Base-by-base conservation (phyloP, 2,797 vertebrate genomes). In the Coregonus sp. region DNA sequence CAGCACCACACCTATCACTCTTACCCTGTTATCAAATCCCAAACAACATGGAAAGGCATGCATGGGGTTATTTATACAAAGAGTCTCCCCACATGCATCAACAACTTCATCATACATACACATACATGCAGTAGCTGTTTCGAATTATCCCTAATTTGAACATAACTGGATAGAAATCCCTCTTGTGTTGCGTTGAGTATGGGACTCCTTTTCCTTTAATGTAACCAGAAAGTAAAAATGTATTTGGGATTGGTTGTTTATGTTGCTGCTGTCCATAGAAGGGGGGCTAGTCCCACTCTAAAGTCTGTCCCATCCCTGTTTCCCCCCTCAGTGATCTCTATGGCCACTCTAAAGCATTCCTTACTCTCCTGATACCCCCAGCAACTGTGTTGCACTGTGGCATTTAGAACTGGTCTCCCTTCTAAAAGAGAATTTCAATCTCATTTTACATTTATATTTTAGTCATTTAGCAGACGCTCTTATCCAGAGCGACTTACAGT, bases 21-120 rank as follows among this genome's bases (percentile, higher is more conserved):
- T 47, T 3, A 5, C 35, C 73, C 61, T 67, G 73, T 75, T 75
- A 66, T 66, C 73, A 75, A 67, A 67, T 47, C 73, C 35, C 50
- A 29, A 16, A 50, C 29, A 25, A 66, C 40, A 65, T 65, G 37
- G 47, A 61, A 66, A 61, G 67, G 67, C 65, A 67, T 67, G 61
- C 61, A 66, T 25, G 29, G 33, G 25, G 20, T 50, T 74, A 74
- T 74, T 74, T n/a, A 40, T 29, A 65, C 5, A 40, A 74, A 47
- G 18, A 14, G 25, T 35, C 37, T 56, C 2, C 20, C 61, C 25
- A 25, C 25, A 59, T 18, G 18, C 18, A n/a, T 18, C 54, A 18
- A 4, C n/a, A 59, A 18, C 16, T 59, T n/a, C 18, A 61, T 61
- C 56, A 61, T n/a, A 61, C 56, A 61, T n/a, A 20, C n/a, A n/a